A percentile compares a stretch with the other conserved stretches of the same genome.
phyloP scores from a whole-genome alignment of 64 coral and sea anemone species.

The Stichodactyla mertensii region DNA sequence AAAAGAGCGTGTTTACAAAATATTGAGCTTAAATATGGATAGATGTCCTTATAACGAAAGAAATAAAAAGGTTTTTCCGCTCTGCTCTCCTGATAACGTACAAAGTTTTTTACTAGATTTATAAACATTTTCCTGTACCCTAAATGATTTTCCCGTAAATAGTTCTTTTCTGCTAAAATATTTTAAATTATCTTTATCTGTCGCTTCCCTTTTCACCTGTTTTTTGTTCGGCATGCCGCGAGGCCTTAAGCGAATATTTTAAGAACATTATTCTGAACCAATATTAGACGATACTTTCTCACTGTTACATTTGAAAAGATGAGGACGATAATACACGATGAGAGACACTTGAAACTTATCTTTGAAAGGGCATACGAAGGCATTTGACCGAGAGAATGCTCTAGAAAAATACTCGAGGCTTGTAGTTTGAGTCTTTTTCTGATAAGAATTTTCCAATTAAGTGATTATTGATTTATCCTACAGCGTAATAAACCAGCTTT shows the following conservation, averaged over 20 bases:
- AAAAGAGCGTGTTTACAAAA: too few species aligned
- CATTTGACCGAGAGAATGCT: background rate
- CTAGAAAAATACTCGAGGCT: background rate
- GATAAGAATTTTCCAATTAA: background rate
- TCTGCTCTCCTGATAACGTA: too few species aligned
- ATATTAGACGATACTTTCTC: background rate
- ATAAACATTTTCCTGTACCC: too few species aligned
- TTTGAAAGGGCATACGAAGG: background rate
- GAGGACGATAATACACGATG: background rate
- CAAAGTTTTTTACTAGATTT: too few species aligned
- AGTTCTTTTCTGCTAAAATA: too few species aligned
- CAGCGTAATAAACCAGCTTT: background rate
- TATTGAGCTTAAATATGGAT: too few species aligned
- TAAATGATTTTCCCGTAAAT: too few species aligned
- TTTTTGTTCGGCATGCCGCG: too few species aligned
- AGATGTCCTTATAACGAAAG: too few species aligned
- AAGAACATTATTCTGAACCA: background rate
- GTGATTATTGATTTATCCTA: background rate
- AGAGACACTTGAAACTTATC: background rate
- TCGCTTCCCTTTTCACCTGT: too few species aligned
- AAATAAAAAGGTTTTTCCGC: too few species aligned
- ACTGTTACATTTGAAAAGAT: background rate
- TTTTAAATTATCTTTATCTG: too few species aligned
- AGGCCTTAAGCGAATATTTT: background rate
- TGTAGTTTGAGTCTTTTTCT: background rate